phyloP scores from a whole-genome alignment of 2,888 invertebrate genomes.

The Caenorhabditis sinica region DNA sequence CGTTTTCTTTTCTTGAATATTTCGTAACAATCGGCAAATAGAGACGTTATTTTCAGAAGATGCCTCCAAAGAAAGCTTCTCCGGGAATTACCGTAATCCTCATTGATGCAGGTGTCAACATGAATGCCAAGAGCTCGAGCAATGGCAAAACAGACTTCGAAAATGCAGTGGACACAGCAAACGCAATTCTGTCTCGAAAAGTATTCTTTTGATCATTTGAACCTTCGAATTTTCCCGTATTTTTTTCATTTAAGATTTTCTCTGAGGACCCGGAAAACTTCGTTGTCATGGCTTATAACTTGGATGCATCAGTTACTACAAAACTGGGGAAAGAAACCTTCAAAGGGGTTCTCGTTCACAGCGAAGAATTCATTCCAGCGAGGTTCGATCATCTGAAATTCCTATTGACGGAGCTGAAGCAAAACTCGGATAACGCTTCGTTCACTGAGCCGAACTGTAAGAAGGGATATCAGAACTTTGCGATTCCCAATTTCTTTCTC shows the following conservation, averaged over 20 bases:
- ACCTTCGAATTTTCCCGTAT: background rate
- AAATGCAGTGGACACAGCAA: conserved; percentile 28
- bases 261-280: conserved; percentile 34
- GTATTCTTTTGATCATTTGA: conserved; percentile 4
- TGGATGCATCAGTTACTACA: conserved; percentile 4
- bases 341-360: conserved; percentile 1
- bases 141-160: conserved; percentile 42
- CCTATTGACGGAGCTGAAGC: conserved; percentile 37
- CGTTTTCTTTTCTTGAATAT: background rate
- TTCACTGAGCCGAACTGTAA: conserved; percentile 19
- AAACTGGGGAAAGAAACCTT: background rate
- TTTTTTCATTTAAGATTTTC: conserved; percentile 43
- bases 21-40: conserved; percentile 5
- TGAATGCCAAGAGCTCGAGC: conserved; percentile 28
- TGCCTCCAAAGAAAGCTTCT: conserved; percentile 55
- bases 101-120: conserved; percentile 60
- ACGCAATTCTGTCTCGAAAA: conserved; percentile 56
- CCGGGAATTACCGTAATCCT: conserved; percentile 50
- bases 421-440: background rate
- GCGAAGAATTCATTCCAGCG: conserved; percentile 18
- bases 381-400: conserved; percentile 48
- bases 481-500: too few relatives aligned
- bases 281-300: conserved; percentile 27
- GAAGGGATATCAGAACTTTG: background rate
- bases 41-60: conserved; percentile 26